Evolutionary conservation across 2,888 invertebrate genomes (phyloP), one percentile per base, ranked within the genome.

Genomic region (Diaprepes abbreviatus): DNA sequence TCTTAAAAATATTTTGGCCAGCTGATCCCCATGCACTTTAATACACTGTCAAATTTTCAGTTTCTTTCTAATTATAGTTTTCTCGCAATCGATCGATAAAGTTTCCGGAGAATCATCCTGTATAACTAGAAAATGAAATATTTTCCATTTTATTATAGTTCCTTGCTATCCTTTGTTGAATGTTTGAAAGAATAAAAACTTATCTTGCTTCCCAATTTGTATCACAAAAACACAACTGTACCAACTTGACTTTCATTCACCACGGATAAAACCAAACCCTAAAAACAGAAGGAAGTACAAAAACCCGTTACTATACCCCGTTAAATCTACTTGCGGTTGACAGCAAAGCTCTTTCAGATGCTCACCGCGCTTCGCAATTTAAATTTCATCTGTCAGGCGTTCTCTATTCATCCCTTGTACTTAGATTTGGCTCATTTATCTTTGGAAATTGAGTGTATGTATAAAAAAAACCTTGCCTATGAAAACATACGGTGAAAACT

Each of bases 371-470:
- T 66, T 40, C 62, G 62, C 62, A 67, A 67, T 67, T 67, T 67
- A 67, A 67, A 67, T 67, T 67, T 67, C 67, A 62, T 67, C 67
- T 67, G 67, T 67, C 67, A 62, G 62, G n/a, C 67, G 55, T 60
- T 67, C 62, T 54, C 67, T 67, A 55, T 67, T 67, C 62, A 67
- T 62, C 67, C 55, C 62, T 60, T 67, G 62, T 67, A 67, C 62
- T 67, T 62, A 62, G 67, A 67, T 67, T 67, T 67, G 67, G 67
- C 67, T 67, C 67, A 67, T 67, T 67, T 67, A 66, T 66, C 66
- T 66, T 66, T 40, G 59, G 33, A 67, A 67, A 67, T 67, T 67
- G 62, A 67, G 67, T 67, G 50, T 54, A 43, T 59, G 54, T 35
- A 62, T 36, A 66, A 66, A 66, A 65, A 66, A 31, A 9, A 4